Evolutionary conservation across 1,140 invertebrate genomes (phyloP), one percentile per base, ranked within the genome.

Genomic region (Pseudomyrmex cubaensis): DNA sequence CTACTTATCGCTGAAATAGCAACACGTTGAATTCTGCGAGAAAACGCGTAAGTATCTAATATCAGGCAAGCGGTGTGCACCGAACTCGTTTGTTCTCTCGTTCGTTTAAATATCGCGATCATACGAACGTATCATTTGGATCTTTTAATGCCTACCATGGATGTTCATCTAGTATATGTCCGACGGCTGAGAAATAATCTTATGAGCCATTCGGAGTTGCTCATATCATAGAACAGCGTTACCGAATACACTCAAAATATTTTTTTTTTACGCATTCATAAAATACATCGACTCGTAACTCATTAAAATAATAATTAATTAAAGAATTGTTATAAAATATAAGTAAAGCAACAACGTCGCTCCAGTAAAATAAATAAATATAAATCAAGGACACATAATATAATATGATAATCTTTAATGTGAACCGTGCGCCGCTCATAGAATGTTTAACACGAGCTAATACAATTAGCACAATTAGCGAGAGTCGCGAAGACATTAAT

Each of bases 21-120:
- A 78, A 70, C 35, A 44, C 76, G 54, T 57, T 35, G 15, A 10
- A 35, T 70, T 35, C 44, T 25, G 20, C 54, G 44, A 44, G 54
- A 59, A 35, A 72, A 48, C 66, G 76, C 17, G 20, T 78, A 57
- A 35, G 35, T 59, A 35, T 35, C 35, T 35, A 78, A 78, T 70
- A 66, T 48, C 64, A 70, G 46, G 15, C 44, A 50, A 15, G 17
- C 64, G 22, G 17, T 48, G 44, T 13, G 59, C 50, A 82, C 48
- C 69, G 56, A 46, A n/a, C 22, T 15, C 62, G n/a, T 15, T 64
- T 72, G 73, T 44, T 64, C 86, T 61, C 17, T 64, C 74, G 73
- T 50, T 69, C 85, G 67, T 85, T 85, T 80, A 63, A 86, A 80
- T 61, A 80, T 80, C 72, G 84, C 76, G 77, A 90, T 90, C 90